Evolutionary conservation across 2,797 vertebrate genomes (phyloP).

Genomic region (Oreonectes daqikongensis): DNA sequence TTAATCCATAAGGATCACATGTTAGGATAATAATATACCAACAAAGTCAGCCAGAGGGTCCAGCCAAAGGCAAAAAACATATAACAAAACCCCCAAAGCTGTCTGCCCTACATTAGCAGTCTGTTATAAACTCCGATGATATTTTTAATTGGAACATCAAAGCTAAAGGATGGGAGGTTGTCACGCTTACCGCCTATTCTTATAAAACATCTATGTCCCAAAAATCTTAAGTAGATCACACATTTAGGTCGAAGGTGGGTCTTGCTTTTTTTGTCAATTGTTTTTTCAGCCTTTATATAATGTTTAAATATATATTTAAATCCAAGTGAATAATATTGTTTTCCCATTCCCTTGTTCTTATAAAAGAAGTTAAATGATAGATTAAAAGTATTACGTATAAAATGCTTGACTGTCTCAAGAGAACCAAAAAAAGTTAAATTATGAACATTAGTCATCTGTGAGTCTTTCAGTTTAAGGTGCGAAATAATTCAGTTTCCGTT

Average conservation of each 20-base stretch:
- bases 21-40: neutral
- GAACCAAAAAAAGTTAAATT: neutral
- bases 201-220: constrained; percentile 6
- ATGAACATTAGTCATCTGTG: neutral
- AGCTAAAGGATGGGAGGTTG: neutral
- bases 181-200: neutral
- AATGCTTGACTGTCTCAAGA: neutral
- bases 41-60: neutral
- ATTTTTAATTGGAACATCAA: constrained; percentile 19
- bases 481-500: neutral
- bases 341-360: too few relatives aligned
- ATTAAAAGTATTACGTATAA: neutral
- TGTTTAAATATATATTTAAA: neutral
- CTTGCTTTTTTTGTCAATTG: neutral
- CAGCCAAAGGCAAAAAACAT: neutral
- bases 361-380: too few relatives aligned
- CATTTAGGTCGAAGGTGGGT: neutral
- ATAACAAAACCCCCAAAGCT: neutral
- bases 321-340: too few relatives aligned
- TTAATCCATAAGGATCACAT: neutral
- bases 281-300: neutral
- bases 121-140: neutral
- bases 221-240: constrained; percentile 11
- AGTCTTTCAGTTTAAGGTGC: neutral
- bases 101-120: neutral